Evolutionary conservation across 2,113 vertebrate genomes (phyloP), one percentile per base, ranked within the genome.

Genomic region (Vombatus ursinus): DNA sequence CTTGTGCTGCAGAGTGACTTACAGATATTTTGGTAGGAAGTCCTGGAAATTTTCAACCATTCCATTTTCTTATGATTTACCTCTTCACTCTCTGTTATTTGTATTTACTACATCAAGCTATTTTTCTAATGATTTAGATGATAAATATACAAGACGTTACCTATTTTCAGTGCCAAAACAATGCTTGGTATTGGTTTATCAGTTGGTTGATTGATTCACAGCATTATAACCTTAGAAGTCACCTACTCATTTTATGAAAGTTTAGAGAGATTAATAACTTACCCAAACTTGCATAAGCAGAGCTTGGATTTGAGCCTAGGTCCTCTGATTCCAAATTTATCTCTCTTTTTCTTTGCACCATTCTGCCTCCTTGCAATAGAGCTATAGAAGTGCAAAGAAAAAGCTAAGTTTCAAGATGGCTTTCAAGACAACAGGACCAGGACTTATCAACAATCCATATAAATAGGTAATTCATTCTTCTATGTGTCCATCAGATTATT

Each of bases 221-320:
- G 6, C 37, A 1, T 44, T 44, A 50, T 92, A 50, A 68, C 61
- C 94, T 94, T 61, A 68, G 47, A 95, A 8, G 94, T 28, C 31
- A 94, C 93, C 54, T n/a, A 2, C 0, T 97, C 91, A 91, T 96
- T 90, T 95, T 91, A 92, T 12, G n/a, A 84, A 84, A 84, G 44
- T 53, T 95, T 89, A 93, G 37, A 97, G 96, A 95, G 77, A 12
- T 49, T 77, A 84, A 23, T 94, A 31, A 37, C 3, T 92, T 25
- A 90, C 37, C 91, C 28, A 92, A 91, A 25, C 52, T 54, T 37
- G 49, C 68, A 90, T 57, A 37, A 0, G 10, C 94, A 84, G 19
- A 95, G 26, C 2, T 28, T 90, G 37, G 57, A 95, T 25, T 95
- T 14, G 16, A 96, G 96, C 94, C 16, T 5, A 90, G 91, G 61